Conservation (phyloP, 2,797 vertebrate species). For the Peromyscus nudipes region DNA sequence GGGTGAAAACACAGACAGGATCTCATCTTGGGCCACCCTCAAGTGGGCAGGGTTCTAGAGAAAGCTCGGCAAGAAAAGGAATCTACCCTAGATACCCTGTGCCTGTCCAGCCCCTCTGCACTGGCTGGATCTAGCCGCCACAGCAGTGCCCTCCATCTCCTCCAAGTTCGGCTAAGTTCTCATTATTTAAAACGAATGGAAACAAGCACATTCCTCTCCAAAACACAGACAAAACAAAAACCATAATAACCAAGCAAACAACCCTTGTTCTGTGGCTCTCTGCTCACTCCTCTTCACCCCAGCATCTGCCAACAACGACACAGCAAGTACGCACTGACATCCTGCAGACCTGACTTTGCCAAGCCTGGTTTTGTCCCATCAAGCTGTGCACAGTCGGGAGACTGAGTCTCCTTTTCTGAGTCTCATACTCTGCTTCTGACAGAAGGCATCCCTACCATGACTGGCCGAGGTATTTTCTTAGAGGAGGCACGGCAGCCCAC, state of each 20-base stretch:
- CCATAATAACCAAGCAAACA: not conserved
- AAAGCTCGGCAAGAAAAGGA: not conserved
- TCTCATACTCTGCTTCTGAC: not conserved
- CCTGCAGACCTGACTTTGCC: not conserved
- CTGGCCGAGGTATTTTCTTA: rapidly evolving
- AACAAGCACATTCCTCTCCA: slow-evolving; percentile 3
- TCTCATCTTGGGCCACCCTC: not conserved
- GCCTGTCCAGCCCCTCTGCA: not conserved
- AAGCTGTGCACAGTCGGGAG: not conserved
- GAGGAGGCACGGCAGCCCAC: not conserved
- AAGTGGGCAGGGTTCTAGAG: not conserved
- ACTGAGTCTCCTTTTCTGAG: not conserved
- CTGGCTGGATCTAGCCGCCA: no score
- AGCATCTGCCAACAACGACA: not conserved
- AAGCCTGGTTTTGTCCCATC: not conserved
- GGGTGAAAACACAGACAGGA: not conserved
- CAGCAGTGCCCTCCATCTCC: not conserved
- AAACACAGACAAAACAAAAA: not conserved
- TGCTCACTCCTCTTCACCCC: not conserved
- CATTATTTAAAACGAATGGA: not conserved
- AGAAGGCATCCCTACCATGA: not conserved
- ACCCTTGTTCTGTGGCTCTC: no score
- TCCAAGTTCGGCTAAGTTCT: not conserved
- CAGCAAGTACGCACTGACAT: not conserved
- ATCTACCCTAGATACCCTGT: not conserved